Evolutionary conservation across 2,888 invertebrate genomes (phyloP).

Genomic region (Lobophora halterata): DNA sequence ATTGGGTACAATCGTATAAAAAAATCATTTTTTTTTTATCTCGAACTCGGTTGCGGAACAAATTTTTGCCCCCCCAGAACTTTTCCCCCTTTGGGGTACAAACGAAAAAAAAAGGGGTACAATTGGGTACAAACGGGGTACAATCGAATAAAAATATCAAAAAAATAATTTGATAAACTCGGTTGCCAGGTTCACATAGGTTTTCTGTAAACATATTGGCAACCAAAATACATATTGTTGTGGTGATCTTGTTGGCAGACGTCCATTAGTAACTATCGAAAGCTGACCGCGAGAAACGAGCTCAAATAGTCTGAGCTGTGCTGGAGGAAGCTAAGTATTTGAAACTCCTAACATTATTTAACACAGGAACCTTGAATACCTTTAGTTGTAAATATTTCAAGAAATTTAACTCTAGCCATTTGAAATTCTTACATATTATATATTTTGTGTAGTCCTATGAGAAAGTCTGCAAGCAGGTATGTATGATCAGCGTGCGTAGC

Average conservation of each 20-base stretch:
- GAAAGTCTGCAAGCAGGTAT: constrained; percentile 4
- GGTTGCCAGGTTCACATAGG: constrained; percentile 19
- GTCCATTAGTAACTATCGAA: constrained; percentile 57
- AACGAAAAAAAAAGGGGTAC: too few relatives aligned
- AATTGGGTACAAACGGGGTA: too few relatives aligned
- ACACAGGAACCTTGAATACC: constrained; percentile 11
- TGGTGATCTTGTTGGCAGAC: constrained; percentile 51
- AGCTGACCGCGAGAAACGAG: constrained; percentile 34
- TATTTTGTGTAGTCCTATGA: not conserved
- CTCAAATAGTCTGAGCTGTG: constrained; percentile 24
- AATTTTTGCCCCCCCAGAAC: too few relatives aligned
- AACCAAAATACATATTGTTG: constrained; percentile 51
- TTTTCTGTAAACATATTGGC: constrained; percentile 37
- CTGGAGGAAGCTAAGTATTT: constrained; percentile 30
- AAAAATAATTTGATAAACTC: too few relatives aligned
- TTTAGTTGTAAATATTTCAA: too few relatives aligned
- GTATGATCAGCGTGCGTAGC: constrained; percentile 19
- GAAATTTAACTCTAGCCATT: not conserved
- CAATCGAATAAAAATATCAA: too few relatives aligned
- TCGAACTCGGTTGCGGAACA: too few relatives aligned
- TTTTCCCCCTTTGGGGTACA: too few relatives aligned
- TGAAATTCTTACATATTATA: not conserved
- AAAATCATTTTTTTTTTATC: too few relatives aligned
- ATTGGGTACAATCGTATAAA: too few relatives aligned
- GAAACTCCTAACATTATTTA: constrained; percentile 12